Evolutionary conservation across 2,113 vertebrate species (phyloP), one percentile per base, ranked within the genome.

Genomic region (Camelus dromedarius): DNA sequence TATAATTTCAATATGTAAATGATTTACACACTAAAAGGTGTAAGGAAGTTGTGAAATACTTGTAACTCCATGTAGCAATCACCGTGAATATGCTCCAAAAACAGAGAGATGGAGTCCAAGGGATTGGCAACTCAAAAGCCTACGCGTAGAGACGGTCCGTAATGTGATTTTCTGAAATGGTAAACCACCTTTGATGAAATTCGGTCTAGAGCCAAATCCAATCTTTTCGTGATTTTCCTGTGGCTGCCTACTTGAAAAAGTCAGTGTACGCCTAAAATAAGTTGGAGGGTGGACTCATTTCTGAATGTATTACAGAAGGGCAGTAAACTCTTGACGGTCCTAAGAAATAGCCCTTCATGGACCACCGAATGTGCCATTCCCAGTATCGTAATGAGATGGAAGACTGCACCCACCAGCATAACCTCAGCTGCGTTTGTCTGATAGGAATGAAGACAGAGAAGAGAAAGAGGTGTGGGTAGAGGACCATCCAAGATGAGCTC

Each of bases 121-220:
- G n/a, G 30, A 14, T 30, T 54, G 28, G 15, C 35, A 56, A 62
- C 30, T 72, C 42, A 84, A 66, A 93, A 67, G 1, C 28, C 15
- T n/a, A 46, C 60, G 52, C 35, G 8, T 8, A 81, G 11, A 56
- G 72, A 77, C 28, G 32, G n/a, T 56, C 5, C 50, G 6, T 38
- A 76, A 46, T 16, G 19, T 56, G 52, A 42, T 54, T 86, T 76
- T 85, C 48, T 42, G 50, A 94, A 82, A 72, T 48, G 16, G 38
- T 76, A 94, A 87, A 26, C 9, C 58, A 67, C 58, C 62, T 46
- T 76, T 91, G 67, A 82, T 38, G 46, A 95, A 85, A 30, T 80
- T 79, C 38, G 82, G 28, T 16, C 42, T 16, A 26, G 76, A 72
- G 30, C 48, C 79, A 75, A 76, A 20, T n/a, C 46, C 12, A 52